These are phyloP conservation scores for Salarias fasciatus DNA, from an alignment of 2,797 vertebrate species.

Conservation along the genomic window DNA sequence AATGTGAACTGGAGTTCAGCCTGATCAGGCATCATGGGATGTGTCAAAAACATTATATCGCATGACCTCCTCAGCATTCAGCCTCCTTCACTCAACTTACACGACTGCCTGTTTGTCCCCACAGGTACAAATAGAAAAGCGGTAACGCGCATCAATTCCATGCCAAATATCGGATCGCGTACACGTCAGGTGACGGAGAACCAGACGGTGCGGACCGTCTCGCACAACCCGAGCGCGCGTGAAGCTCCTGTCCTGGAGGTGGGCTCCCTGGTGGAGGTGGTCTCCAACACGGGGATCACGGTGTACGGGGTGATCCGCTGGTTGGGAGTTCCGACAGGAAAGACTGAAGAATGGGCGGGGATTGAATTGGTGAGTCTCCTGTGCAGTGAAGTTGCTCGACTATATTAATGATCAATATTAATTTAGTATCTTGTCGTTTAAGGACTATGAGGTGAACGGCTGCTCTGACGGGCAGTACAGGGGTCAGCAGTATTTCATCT, in stretches of 20 bases:
- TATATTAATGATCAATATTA: neutral
- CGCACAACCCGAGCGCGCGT: constrained; percentile 17
- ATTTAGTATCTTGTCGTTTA: constrained; percentile 12
- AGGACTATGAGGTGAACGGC: constrained; percentile 78
- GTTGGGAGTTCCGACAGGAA: constrained; percentile 75
- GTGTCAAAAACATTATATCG: constrained; percentile 9
- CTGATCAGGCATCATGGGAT: constrained; percentile 51
- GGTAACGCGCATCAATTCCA: constrained; percentile 65
- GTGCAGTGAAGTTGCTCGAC: no score
- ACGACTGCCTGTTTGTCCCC: constrained; percentile 11
- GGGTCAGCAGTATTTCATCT: constrained; percentile 77
- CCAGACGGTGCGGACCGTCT: constrained; percentile 6
- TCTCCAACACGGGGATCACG: constrained; percentile 63
- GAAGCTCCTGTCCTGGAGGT: constrained; percentile 65
- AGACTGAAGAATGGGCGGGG: constrained; percentile 74
- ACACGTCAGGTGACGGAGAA: constrained; percentile 17
- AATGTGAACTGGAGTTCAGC: constrained; percentile 19
- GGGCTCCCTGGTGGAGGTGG: constrained; percentile 82
- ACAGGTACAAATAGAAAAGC: constrained; percentile 66
- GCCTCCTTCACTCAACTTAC: neutral
- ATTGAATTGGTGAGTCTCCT: constrained; percentile 79
- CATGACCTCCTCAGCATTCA: constrained; percentile 28
- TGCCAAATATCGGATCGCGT: constrained; percentile 50
- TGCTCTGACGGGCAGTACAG: constrained; percentile 75
- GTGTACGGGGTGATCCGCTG: constrained; percentile 82